Evolutionary conservation across 2,113 vertebrate species (phyloP).

Genomic region (Eclectus roratus): DNA sequence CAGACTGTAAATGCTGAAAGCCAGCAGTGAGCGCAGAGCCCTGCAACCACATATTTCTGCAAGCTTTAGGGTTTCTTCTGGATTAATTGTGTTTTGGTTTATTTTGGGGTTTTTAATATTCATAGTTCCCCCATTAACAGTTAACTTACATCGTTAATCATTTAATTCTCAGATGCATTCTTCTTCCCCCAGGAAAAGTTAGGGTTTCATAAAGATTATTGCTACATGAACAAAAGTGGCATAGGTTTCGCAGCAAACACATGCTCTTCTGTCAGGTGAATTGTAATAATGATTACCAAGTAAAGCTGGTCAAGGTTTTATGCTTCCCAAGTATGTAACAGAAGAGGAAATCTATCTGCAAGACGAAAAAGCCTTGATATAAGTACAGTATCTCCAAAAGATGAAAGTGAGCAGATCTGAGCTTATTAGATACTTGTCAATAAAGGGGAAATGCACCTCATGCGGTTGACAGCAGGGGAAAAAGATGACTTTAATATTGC

Average conservation of each 20-base stretch:
- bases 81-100: background rate
- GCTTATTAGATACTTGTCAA: slow-evolving; percentile 34
- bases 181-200: background rate
- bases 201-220: background rate
- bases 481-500: slow-evolving; percentile 52
- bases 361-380: slow-evolving; percentile 27
- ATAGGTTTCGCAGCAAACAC: slow-evolving; percentile 17
- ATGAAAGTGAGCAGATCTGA: slow-evolving; percentile 2
- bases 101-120: background rate
- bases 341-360: background rate
- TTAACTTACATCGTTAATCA: background rate
- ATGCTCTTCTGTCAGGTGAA: slow-evolving; percentile 25
- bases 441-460: background rate
- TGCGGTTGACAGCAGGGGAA: background rate
- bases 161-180: background rate
- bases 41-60: background rate
- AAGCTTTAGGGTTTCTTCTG: background rate
- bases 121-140: background rate
- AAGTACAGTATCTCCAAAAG: background rate
- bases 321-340: background rate
- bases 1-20: background rate
- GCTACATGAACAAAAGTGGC: background rate
- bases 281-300: background rate
- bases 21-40: background rate
- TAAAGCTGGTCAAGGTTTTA: background rate